These are phyloP conservation scores for Monopterus albus DNA, from an alignment of 2,113 vertebrate genomes.

Conservation along the genomic window DNA sequence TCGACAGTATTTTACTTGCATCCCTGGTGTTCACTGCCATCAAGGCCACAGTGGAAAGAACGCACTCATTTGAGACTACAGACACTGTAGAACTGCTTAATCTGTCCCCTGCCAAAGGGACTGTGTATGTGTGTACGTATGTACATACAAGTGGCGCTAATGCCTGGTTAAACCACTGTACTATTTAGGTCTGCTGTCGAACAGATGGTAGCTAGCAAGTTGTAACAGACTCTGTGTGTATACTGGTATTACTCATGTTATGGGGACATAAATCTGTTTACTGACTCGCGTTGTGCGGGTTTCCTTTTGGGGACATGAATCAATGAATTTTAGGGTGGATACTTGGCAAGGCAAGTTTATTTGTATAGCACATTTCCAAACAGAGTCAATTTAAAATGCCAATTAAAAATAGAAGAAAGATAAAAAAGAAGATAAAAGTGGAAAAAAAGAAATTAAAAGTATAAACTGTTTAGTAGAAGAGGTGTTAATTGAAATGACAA, in stretches of 20 bases:
- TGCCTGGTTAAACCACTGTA: conserved; percentile 63
- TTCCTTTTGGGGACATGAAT: too few species aligned
- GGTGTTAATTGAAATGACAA: too few species aligned
- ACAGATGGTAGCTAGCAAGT: conserved; percentile 64
- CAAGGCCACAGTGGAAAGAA: conserved; percentile 16
- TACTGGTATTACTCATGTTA: too few species aligned
- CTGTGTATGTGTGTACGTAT: conserved; percentile 3
- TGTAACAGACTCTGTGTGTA: conserved; percentile 5
- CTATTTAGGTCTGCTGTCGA: conserved; percentile 66
- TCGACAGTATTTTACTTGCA: conserved; percentile 16
- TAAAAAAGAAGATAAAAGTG: too few species aligned
- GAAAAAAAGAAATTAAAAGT: too few species aligned
- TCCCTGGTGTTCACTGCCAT: conserved; percentile 25
- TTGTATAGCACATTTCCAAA: too few species aligned
- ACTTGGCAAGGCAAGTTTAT: too few species aligned
- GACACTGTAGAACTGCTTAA: conserved; percentile 43
- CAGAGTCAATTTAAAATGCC: too few species aligned
- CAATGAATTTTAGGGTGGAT: too few species aligned
- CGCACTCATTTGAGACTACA: conserved; percentile 44
- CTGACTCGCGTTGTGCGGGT: too few species aligned
- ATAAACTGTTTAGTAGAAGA: too few species aligned
- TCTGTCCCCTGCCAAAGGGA: conserved; percentile 29
- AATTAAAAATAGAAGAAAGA: too few species aligned
- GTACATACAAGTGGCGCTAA: conserved; percentile 48
- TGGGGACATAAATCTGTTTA: background rate